Base-by-base conservation (phyloP, 2,888 invertebrate species). In the Netelia virgata region DNA sequence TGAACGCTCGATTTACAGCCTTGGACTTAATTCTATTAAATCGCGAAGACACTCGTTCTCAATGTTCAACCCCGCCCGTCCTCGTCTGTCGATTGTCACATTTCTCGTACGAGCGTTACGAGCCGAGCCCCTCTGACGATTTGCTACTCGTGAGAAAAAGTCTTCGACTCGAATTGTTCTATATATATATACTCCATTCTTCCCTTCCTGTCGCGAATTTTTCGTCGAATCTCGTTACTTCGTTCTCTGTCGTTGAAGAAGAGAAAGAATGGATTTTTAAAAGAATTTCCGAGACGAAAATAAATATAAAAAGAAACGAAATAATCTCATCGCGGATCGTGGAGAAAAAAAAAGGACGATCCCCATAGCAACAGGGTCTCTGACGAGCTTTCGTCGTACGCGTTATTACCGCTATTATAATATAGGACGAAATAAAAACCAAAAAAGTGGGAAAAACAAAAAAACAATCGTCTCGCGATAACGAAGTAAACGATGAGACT, bases 41-140 rank as follows among this genome's bases (percentile, higher is more conserved):
- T 75, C 83, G 83, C 83, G 83, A 83, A 64, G 83, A 83, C 83
- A 83, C 74, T 83, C 83, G 78, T 78, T 83, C 68, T 74, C 83
- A 73, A 78, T 78, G 66, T 83, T 77, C 23, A 63, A 43, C 41
- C 20, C 10, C 36, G 36, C 20, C 43, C 41, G 41, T n/a, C 10
- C 28, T 18, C 61, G 63, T 57, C 36, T 41, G 9, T 50, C 28
- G 28, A 63, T 47, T 16, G 23, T 47, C 9, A 47, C n/a, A 36
- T 59, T 59, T 18, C 57, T 59, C 18, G 20, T 8, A 18, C 10
- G 16, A 41, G 64, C 36, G 23, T 14, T n/a, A 43, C 10, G 14
- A 47, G 14, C 10, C 10, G 47, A 47, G 47, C 47, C 47, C 47
- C 47, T 14, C 10, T 47, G 14, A 47, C 14, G 36, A 36, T 47